Conservation (phyloP, 2,888 invertebrate species). For the Oscheius sp. region DNA sequence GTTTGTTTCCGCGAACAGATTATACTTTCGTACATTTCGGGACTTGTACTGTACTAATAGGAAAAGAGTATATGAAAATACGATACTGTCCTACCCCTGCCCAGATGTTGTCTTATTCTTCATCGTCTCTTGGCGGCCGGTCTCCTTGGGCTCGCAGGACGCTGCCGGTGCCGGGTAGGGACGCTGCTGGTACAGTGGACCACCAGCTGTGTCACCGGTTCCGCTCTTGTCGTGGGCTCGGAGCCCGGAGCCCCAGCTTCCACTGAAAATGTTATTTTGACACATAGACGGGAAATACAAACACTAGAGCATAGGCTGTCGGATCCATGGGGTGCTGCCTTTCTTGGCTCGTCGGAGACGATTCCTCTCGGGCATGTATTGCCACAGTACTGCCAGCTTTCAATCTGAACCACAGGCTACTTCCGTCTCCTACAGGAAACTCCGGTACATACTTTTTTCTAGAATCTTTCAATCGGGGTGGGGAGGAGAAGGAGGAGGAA, state of each 20-base stretch:
- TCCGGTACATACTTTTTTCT: too few relatives aligned
- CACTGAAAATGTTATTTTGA: conserved; percentile 77
- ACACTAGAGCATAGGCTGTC: conserved; percentile 74
- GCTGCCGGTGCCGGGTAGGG: conserved; percentile 94
- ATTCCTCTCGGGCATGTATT: conserved; percentile 62
- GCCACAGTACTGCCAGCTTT: too few relatives aligned
- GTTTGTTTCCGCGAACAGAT: too few relatives aligned
- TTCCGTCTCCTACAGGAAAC: too few relatives aligned
- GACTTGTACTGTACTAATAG: too few relatives aligned
- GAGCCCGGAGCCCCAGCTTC: conserved; percentile 84
- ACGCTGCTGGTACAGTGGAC: conserved; percentile 84
- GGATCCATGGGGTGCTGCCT: conserved; percentile 76
- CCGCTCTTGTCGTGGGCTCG: conserved; percentile 87
- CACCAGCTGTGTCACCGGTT: conserved; percentile 89
- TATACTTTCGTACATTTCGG: too few relatives aligned
- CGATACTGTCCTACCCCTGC: too few relatives aligned
- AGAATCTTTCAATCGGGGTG: too few relatives aligned
- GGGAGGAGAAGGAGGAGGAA: too few relatives aligned
- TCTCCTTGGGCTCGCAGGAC: conserved; percentile 79
- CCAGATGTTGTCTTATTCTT: background rate
- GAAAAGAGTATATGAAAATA: too few relatives aligned
- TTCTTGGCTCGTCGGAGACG: conserved; percentile 64
- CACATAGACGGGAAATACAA: conserved; percentile 22
- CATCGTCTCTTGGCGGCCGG: background rate
- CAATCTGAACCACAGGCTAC: too few relatives aligned